These are phyloP conservation scores for Tragopan temminckii DNA, from an alignment of 2,797 vertebrate species.

Conservation along the genomic window DNA sequence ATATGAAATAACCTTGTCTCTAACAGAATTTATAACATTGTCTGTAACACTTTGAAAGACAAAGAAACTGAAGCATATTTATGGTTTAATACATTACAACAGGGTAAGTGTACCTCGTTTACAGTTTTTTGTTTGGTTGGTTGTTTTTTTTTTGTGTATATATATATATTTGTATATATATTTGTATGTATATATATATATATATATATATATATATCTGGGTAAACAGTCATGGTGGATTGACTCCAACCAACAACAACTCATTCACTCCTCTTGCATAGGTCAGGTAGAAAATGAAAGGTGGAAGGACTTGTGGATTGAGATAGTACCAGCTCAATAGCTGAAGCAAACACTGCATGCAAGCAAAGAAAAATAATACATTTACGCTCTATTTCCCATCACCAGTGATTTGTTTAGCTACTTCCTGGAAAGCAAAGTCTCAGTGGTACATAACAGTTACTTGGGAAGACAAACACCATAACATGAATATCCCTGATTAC, in stretches of 20 bases:
- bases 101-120: not conserved
- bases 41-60: not conserved
- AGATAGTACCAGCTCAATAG: not conserved
- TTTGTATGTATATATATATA: no score
- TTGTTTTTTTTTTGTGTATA: no score
- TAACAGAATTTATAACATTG: not conserved
- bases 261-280: fast-evolving
- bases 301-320: fast-evolving
- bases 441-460: fast-evolving
- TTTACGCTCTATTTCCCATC: not conserved
- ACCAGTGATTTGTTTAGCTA: not conserved
- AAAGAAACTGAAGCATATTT: fast-evolving
- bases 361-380: not conserved
- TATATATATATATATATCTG: no score
- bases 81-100: not conserved
- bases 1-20: fast-evolving
- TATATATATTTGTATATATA: not conserved
- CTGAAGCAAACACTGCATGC: fast-evolving
- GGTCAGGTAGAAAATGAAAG: not conserved
- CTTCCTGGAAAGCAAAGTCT: not conserved
- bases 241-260: not conserved
- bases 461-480: not conserved
- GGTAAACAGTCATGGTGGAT: fast-evolving
- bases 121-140: no score
- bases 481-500: fast-evolving